These are phyloP conservation scores for Jacana jacana DNA, from an alignment of 2,113 vertebrate genomes.

Conservation along the genomic window DNA sequence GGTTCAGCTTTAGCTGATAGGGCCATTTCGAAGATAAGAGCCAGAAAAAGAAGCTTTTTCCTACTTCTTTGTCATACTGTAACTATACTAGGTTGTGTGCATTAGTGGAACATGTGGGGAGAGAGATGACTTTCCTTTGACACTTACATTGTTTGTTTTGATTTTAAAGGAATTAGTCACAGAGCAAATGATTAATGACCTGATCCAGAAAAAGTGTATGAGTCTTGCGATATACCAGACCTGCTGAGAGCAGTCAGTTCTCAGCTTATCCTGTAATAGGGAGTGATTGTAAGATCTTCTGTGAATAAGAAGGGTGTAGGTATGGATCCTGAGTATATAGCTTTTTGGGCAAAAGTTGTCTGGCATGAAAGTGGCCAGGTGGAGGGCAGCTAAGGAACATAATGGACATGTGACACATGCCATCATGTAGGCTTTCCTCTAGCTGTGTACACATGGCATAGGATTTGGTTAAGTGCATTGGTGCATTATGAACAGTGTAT, in stretches of 20 bases:
- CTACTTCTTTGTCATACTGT: background rate
- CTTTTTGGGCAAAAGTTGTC: background rate
- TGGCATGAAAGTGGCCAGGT: background rate
- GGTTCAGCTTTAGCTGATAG: background rate
- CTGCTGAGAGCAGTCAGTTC: background rate
- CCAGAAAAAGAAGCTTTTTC: background rate
- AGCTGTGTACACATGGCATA: background rate
- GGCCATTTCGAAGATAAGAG: background rate
- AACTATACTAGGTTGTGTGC: background rate
- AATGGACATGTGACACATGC: background rate
- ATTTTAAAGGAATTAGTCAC: background rate
- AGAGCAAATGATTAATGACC: background rate
- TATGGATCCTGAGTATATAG: background rate
- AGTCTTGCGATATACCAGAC: background rate
- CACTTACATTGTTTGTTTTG: background rate
- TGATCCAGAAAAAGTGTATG: background rate
- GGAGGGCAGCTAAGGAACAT: background rate
- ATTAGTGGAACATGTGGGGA: background rate
- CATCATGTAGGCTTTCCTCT: background rate
- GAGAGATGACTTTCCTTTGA: background rate
- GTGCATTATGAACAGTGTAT: background rate
- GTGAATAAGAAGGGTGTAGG: background rate
- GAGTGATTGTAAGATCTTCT: background rate
- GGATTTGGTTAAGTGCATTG: background rate
- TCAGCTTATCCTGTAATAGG: background rate